Conservation (phyloP, 2,113 vertebrate genomes). For the Zosterops pallidus region DNA sequence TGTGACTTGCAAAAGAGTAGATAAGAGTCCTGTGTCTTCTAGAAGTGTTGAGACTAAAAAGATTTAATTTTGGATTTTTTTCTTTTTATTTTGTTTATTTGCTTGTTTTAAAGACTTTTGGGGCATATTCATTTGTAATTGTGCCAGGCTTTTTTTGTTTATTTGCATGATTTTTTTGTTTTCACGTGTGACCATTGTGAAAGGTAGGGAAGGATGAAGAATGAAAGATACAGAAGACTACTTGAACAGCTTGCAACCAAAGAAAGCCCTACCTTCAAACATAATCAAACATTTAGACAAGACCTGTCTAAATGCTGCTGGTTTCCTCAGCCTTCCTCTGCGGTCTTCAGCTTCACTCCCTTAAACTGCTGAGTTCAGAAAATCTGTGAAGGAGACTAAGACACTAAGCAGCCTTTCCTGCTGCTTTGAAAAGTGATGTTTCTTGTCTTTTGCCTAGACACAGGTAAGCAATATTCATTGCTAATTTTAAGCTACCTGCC, state of each 20-base stretch:
- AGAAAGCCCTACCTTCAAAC: background rate
- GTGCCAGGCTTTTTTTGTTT: background rate
- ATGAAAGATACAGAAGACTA: background rate
- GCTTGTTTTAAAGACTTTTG: background rate
- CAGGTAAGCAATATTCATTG: background rate
- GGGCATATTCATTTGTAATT: rapidly evolving
- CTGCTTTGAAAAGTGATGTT: background rate
- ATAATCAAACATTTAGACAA: background rate
- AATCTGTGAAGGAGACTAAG: background rate
- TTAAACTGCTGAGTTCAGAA: background rate
- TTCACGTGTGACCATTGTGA: background rate
- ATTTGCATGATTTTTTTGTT: background rate
- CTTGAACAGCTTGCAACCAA: background rate
- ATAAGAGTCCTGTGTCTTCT: background rate
- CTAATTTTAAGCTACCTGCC: background rate
- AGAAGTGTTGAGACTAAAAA: background rate
- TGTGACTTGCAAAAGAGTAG: background rate
- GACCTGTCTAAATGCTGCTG: background rate
- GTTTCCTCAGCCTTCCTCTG: background rate
- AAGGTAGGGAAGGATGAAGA: background rate
- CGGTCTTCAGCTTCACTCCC: background rate
- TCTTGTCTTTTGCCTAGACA: background rate
- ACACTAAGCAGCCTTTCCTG: background rate
- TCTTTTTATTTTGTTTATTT: background rate
- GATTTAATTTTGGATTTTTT: background rate